Base-by-base conservation (phyloP, 2,113 vertebrate genomes). In the Lagopus muta region DNA sequence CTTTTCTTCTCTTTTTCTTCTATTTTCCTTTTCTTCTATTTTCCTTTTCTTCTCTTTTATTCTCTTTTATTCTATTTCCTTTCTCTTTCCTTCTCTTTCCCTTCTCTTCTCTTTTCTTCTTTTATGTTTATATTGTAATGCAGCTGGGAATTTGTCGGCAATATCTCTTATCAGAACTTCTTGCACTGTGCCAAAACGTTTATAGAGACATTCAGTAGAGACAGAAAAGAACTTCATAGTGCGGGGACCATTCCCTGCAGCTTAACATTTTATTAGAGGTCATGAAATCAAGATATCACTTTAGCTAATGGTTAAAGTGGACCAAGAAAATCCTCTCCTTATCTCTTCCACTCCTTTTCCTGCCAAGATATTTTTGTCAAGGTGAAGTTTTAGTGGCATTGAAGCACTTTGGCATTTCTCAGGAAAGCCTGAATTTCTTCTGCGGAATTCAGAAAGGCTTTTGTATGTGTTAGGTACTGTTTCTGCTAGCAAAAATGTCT, bases 211-310 rank as follows among this genome's bases (percentile, higher is more conserved):
- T 64, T 89, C 92, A 69, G 14, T 80, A 79, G 60, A 66, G 45
- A n/a, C 4, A 79, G 28, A 42, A 79, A 78, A 11, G 7, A 34
- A 74, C 18, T 76, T 73, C 32, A 77, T 71, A 4, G 5, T 80
- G 47, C 76, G 75, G 42, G 13, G 28, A 61, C 38, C 57, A 0
- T 65, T 90, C 34, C 43, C 15, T 45, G 38, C 43, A 80, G 36
- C 42, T 88, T 87, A 80, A 83, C 87, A 55, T 92, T 92, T 96
- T 87, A 89, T 95, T 93, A 80, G 87, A 88, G 60, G 55, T 85
- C 72, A 89, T 38, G 34, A 86, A 91, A 91, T 82, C 85, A 89
- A 89, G 78, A 82, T 87, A 91, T 8, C 47, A 67, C 76, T 30
- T 60, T 70, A 10, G 58, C 71, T 82, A 92, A 89, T 64, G 52